Base-by-base conservation (phyloP, 2,888 invertebrate genomes). In the Pachliopta kotzebuea region DNA sequence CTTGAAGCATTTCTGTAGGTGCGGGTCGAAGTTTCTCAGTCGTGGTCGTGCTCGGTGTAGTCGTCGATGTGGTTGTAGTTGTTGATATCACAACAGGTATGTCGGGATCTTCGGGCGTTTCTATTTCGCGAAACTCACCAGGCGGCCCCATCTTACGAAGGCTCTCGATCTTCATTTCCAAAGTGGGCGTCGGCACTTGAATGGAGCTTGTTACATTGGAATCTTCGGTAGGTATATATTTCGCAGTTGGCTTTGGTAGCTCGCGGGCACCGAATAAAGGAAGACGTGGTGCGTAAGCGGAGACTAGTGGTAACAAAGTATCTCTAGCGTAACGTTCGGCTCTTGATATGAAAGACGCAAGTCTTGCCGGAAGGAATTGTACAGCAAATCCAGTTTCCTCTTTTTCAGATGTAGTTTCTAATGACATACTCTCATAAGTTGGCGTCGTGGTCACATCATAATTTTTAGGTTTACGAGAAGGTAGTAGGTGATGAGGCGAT, bases 321-420 rank as follows among this genome's bases (percentile, higher is more conserved):
- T 96, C 95, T 61, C 96, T 92, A 0, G 96, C 96, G 80, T 96
- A 96, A 58, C 94, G 93, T 76, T 97, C 97, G 0, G 96, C 97
- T 72, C 96, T 94, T 50, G 96, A 95, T 56, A 97, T 93, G 81
- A 97, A 94, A 6, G 95, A 95, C 0, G 96, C 96, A 2, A 97
- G 83, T 42, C 96, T 92, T 69, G 96, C 95, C 0, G 97, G 97
- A 54, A 97, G 86, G 75, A 96, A 94, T 79, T 97, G 97, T 0
- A 97, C 96, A 0, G 95, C 96, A 64, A 94, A 91, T 65, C 90
- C 83, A 8, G 82, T 68, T 67, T 87, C 85, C 68, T 83, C 87
- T 72, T 81, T 90, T 72, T 82, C 90, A 1, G 74, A 81, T 63
- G 80, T 77, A 65, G 84, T 84, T 65, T 84, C 81, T 79, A 75